Base-by-base conservation (phyloP, 2,888 invertebrate genomes). In the Mellilla xanthometata region DNA sequence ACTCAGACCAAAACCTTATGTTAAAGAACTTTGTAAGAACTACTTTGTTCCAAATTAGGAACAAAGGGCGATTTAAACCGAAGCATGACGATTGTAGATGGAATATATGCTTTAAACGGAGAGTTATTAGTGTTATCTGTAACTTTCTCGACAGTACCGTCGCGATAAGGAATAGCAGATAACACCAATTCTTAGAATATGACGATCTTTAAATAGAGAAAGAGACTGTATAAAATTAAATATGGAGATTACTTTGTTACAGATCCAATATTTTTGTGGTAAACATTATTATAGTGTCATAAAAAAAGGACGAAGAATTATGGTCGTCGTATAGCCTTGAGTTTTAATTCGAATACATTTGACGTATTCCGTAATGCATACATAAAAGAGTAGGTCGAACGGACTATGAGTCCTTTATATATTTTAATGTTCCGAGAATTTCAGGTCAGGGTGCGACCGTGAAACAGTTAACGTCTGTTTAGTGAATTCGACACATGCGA, bases 401-500 rank as follows among this genome's bases (percentile, higher is more conserved):
- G 44, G 23, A 41, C 31, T 31, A 36, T 45, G 42, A 45, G 44
- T 49, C 24, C 47, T 54, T 44, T 40, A 49, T 38, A 44, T 27
- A 29, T 36, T 48, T 52, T 27, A 43, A 60, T 62, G 65, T 81
- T 83, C 72, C 58, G 53, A 74, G 75, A 78, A 84, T 80, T 72
- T 73, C 81, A 84, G 87, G 88, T 86, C 87, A 86, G 75, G 79
- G 76, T 72, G 80, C 79, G 89, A 83, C 89, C 88, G 72, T 89
- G 89, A 89, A 88, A 87, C 84, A 84, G 79, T 83, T 85, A 81
- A 81, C 80, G 78, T 73, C 81, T 85, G 84, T 85, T 86, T 84
- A 84, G 82, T 86, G 78, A 85, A 88, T 87, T 87, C 87, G 83
- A 87, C 89, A 88, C 81, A 89, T 88, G 88, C 77, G 78, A 86